Conservation (phyloP, 2,888 invertebrate species). For the Atrina japonica region DNA sequence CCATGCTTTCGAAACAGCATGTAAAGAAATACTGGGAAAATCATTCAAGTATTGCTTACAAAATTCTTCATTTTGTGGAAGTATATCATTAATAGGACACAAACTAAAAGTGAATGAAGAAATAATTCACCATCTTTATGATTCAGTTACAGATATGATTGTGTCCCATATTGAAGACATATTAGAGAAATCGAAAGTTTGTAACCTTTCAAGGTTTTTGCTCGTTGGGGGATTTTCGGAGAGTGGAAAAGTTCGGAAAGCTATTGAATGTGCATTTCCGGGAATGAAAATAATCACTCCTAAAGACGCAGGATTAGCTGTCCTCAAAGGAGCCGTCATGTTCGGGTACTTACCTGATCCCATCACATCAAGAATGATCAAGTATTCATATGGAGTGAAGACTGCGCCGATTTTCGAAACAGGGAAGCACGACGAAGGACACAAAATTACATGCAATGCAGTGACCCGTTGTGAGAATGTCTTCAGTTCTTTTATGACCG, state of each 20-base stretch:
- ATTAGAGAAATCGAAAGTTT: conserved; percentile 28
- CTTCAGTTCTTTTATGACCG: conserved; percentile 43
- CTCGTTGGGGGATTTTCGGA: conserved; percentile 55
- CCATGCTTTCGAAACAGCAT: conserved; percentile 41
- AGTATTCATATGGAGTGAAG: conserved; percentile 46
- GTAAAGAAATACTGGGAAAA: conserved; percentile 32
- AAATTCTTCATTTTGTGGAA: conserved; percentile 37
- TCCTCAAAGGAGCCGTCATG: conserved; percentile 51
- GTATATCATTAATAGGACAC: conserved; percentile 40
- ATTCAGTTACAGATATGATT: conserved; percentile 46
- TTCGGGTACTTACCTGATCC: conserved; percentile 47
- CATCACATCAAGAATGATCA: conserved; percentile 45
- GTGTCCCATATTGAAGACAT: conserved; percentile 46
- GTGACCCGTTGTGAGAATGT: conserved; percentile 31
- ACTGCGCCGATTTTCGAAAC: conserved; percentile 28
- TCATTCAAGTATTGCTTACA: conserved; percentile 24
- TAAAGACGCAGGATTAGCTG: conserved; percentile 51
- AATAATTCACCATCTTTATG: conserved; percentile 38
- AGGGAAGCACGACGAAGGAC: conserved; percentile 28
- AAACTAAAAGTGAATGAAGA: conserved; percentile 43
- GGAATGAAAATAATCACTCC: conserved; percentile 48
- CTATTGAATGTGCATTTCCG: conserved; percentile 45
- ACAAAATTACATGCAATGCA: conserved; percentile 9
- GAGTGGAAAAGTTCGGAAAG: conserved; percentile 47
- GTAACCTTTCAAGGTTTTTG: conserved; percentile 41